Percentiles rank a stretch among this genome's conserved stretches.
Evolutionary conservation across 2,113 vertebrate species (phyloP).

Genomic region (Dolichotis patagonum): DNA sequence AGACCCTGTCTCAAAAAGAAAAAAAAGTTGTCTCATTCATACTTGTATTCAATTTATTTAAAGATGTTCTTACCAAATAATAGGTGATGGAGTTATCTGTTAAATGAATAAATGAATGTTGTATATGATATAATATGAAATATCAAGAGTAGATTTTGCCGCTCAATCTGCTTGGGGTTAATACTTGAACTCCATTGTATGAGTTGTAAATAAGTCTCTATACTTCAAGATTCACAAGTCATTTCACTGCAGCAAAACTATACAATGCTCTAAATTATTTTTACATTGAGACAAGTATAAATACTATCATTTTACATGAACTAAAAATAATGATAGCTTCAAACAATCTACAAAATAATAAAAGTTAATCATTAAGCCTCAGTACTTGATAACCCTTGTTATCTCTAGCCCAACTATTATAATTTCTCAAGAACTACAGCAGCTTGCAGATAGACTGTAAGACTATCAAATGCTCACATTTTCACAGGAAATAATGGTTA

Average conservation of each 20-base stretch:
- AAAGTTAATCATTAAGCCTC: not conserved
- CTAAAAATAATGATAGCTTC: not conserved
- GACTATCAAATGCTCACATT: not conserved
- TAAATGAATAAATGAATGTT: not conserved
- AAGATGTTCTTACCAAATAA: not conserved
- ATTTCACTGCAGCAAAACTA: not conserved
- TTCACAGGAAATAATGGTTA: not conserved
- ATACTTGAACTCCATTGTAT: not conserved
- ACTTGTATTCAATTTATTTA: not conserved
- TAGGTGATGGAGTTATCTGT: not conserved
- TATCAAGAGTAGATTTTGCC: not conserved
- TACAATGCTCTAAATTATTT: not conserved
- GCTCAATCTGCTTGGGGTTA: not conserved
- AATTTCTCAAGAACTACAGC: not conserved
- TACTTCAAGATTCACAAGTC: not conserved
- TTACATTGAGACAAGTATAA: slow-evolving; percentile 14
- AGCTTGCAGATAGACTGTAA: not conserved
- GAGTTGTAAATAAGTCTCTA: not conserved
- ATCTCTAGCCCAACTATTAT: not conserved
- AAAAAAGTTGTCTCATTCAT: not conserved
- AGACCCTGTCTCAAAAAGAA: not conserved
- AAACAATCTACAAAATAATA: slow-evolving; percentile 29
- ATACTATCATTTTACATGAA: not conserved
- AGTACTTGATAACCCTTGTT: not conserved
- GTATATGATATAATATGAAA: not conserved